A percentile compares a stretch with the other conserved stretches of the same genome.
phyloP scores from a whole-genome alignment of 2,888 invertebrate species.

The Drosophila meridiana region DNA sequence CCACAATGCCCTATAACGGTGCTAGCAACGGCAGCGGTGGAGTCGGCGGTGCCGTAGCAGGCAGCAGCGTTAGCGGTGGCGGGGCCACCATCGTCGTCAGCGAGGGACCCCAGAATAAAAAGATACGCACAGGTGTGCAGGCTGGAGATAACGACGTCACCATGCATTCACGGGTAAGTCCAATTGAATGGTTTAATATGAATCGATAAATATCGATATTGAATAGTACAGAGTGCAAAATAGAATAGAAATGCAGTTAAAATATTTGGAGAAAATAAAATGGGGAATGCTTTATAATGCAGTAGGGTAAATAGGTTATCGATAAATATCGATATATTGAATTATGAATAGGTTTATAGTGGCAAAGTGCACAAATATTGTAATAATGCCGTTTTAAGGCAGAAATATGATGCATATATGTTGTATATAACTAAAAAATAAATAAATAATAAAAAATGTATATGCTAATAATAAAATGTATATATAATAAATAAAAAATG shows the following conservation, averaged over 20 bases:
- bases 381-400: not conserved
- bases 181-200: not conserved
- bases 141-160: slow-evolving; percentile 83
- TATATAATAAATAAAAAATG: not conserved
- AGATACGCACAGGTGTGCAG: slow-evolving; percentile 85
- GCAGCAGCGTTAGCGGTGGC: slow-evolving; percentile 81
- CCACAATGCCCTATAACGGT: slow-evolving; percentile 84
- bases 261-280: too few species aligned
- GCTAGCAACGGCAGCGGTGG: slow-evolving; percentile 83
- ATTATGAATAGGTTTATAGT: not conserved
- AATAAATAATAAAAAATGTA: too few species aligned
- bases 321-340: not conserved
- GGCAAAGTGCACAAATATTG: not conserved
- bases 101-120: slow-evolving; percentile 85
- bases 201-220: slow-evolving; percentile 17
- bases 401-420: too few species aligned
- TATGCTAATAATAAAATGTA: too few species aligned
- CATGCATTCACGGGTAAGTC: slow-evolving; percentile 84
- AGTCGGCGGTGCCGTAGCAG: slow-evolving; percentile 68
- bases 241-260: too few species aligned
- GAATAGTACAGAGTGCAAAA: not conserved
- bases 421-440: too few species aligned
- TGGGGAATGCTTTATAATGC: not conserved
- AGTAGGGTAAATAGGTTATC: not conserved
- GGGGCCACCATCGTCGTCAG: slow-evolving; percentile 81